A percentile compares a stretch with the other conserved stretches of the same genome.
Conservation (phyloP, 2,797 vertebrate species). For the Anas bernieri region DNA sequence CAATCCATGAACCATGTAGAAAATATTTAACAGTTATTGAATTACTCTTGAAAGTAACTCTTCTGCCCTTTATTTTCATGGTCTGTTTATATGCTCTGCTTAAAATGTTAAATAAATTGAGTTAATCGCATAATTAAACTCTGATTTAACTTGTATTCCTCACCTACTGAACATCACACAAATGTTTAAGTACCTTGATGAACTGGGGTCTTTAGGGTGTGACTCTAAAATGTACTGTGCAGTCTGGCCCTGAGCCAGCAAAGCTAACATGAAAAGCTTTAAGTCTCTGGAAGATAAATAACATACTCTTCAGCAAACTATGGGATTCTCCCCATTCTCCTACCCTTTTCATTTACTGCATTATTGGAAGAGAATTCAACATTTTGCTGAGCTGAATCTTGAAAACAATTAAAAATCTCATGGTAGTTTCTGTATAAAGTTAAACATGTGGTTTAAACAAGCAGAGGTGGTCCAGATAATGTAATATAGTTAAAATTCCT, state of each 20-base stretch:
- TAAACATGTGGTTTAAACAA: neutral
- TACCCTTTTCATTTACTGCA: neutral
- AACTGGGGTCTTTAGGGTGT: slow-evolving; percentile 18
- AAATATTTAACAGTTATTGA: slow-evolving; percentile 63
- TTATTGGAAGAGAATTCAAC: neutral
- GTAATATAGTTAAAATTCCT: neutral
- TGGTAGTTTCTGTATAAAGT: neutral
- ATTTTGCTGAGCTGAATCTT: neutral
- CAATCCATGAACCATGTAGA: slow-evolving; percentile 46
- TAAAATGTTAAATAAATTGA: slow-evolving; percentile 54
- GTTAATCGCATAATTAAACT: slow-evolving; percentile 45
- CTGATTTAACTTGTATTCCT: slow-evolving; percentile 29
- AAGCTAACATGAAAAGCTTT: neutral
- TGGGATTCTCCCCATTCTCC: neutral
- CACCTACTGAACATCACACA: slow-evolving; percentile 23
- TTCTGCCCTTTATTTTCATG: slow-evolving; percentile 39
- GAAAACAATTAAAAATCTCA: neutral
- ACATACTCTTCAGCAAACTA: neutral
- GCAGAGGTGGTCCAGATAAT: neutral
- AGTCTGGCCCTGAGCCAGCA: slow-evolving; percentile 22
- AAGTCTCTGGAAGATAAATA: slow-evolving; percentile 16
- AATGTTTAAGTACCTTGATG: slow-evolving; percentile 25
- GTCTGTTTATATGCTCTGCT: slow-evolving; percentile 24
- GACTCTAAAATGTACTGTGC: slow-evolving; percentile 7
- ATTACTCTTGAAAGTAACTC: slow-evolving; percentile 54